Base-by-base conservation (phyloP, 2,888 invertebrate genomes). In the Agelastica alni region DNA sequence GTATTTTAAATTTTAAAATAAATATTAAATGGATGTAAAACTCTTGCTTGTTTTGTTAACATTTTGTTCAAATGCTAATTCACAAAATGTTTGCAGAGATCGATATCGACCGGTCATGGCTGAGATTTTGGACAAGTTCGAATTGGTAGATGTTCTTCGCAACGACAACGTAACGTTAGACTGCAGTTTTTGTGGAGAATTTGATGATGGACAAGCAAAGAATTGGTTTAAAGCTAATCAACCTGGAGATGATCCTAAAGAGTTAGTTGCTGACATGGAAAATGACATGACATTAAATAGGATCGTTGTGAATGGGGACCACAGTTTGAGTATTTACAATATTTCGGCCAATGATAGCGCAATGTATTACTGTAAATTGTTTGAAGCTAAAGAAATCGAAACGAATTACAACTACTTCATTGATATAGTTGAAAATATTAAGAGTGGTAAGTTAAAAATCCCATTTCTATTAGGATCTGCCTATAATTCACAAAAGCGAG, bases 141-240 rank as follows among this genome's bases (percentile, higher is more conserved):
- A 77, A 30, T 68, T 81, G 34, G 75, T 79, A 18, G 80, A 80
- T 61, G 78, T 70, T 45, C 68, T 71, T 52, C 53, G 75, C 18
- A 74, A 75, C 28, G 66, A 78, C 57, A 78, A 77, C 30, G 59
- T 81, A 47, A 65, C 72, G 31, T 67, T 82, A 52, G 75, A 79
- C 61, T 82, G 81, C 65, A 77, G 77, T 66, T 81, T 77, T 71
- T 82, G 82, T 57, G 70, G 75, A 16, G 78, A 80, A 63, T 64
- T 65, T 18, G 76, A 75, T 54, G 75, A 77, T 57, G 66, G 66
- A 3, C 68, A 75, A 36, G 72, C 79, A 2, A 81, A 77, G 71
- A 74, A 80, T 45, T 83, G 83, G 83, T 80, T 77, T 61, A 76
- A 75, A 66, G 74, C 78, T 60, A 74, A 79, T 62, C 68, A 70